Evolutionary conservation across 2,113 vertebrate genomes (phyloP).

Genomic region (Myrmecobius fasciatus): DNA sequence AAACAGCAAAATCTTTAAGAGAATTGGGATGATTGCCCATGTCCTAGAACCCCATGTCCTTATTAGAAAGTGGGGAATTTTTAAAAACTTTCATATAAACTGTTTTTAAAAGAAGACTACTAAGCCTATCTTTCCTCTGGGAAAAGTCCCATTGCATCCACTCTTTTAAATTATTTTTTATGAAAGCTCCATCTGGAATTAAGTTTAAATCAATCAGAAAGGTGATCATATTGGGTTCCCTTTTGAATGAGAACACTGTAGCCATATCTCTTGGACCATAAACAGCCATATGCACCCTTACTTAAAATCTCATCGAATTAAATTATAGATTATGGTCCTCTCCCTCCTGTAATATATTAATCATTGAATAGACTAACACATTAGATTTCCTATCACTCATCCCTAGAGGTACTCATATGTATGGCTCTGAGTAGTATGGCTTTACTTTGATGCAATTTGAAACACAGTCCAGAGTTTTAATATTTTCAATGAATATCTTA

Average conservation of each 20-base stretch:
- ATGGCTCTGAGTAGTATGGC: neutral
- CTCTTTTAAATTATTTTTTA: neutral
- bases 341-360: slow-evolving; percentile 43
- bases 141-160: slow-evolving; percentile 7
- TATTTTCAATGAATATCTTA: slow-evolving; percentile 35
- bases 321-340: slow-evolving; percentile 28
- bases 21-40: slow-evolving; percentile 54
- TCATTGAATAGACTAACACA: neutral
- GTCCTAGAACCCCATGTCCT: slow-evolving; percentile 43
- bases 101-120: neutral
- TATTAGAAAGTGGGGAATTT: slow-evolving; percentile 36
- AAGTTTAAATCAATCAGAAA: slow-evolving; percentile 57
- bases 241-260: slow-evolving; percentile 45
- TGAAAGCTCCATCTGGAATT: slow-evolving; percentile 25
- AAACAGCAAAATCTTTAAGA: slow-evolving; percentile 72
- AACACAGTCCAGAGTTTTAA: slow-evolving; percentile 34
- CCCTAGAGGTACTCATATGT: slow-evolving; percentile 25
- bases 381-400: slow-evolving; percentile 52
- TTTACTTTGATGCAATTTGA: slow-evolving; percentile 60
- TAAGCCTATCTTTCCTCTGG: slow-evolving; percentile 40
- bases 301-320: slow-evolving; percentile 60
- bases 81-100: slow-evolving; percentile 40
- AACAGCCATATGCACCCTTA: slow-evolving; percentile 39
- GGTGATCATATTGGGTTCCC: neutral
- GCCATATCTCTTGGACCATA: slow-evolving; percentile 25